phyloP scores from a whole-genome alignment of 2,888 invertebrate genomes.

The Heliconius ismenius region DNA sequence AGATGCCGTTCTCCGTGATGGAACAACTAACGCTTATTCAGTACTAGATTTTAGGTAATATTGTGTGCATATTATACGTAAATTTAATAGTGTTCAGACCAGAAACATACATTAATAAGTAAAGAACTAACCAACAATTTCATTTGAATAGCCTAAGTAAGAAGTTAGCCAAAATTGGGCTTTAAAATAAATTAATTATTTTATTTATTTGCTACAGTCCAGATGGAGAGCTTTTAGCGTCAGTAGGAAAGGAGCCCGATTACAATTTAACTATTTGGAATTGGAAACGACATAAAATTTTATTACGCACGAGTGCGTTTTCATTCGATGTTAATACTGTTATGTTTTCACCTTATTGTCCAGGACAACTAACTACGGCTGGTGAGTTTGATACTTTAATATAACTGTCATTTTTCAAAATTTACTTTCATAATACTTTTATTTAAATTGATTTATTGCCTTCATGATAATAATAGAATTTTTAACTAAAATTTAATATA shows the following conservation, averaged over 20 bases:
- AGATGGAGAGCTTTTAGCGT: conserved; percentile 89
- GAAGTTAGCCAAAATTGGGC: not conserved
- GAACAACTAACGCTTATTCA: conserved; percentile 88
- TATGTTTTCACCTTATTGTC: conserved; percentile 90
- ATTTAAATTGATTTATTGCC: no score
- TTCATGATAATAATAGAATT: not conserved
- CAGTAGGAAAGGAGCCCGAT: conserved; percentile 93
- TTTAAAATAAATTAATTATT: not conserved
- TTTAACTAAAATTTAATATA: not conserved
- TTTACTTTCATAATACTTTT: no score
- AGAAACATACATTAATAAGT: not conserved
- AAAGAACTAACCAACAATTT: not conserved
- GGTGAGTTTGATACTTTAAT: conserved; percentile 70
- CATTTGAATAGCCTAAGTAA: not conserved
- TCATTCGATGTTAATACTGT: conserved; percentile 90
- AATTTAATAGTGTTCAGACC: no score
- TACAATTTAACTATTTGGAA: conserved; percentile 94
- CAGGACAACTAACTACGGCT: conserved; percentile 89
- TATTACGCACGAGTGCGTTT: conserved; percentile 91
- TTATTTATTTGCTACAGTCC: conserved; percentile 79
- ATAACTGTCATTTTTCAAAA: not conserved
- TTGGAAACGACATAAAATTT: conserved; percentile 89
- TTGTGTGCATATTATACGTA: not conserved
- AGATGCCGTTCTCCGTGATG: conserved; percentile 87
- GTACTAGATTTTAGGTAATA: conserved; percentile 87